Conservation (phyloP, 2,113 vertebrate species). For the Orycteropus afer region DNA sequence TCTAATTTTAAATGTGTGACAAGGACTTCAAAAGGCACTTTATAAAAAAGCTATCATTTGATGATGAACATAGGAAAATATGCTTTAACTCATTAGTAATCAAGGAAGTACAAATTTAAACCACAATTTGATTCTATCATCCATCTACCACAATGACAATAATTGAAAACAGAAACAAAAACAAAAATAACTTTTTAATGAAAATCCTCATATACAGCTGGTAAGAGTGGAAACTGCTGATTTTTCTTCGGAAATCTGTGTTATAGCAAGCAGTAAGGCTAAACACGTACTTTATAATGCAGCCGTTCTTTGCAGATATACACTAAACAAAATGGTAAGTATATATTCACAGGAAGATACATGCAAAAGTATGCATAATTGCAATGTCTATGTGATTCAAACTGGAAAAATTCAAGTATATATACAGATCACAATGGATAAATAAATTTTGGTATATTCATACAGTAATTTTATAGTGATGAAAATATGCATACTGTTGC, state of each 20-base stretch:
- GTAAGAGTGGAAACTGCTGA: not conserved
- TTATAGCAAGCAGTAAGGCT: not conserved
- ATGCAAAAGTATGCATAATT: not conserved
- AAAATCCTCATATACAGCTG: not conserved
- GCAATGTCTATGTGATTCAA: not conserved
- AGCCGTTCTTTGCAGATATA: not conserved
- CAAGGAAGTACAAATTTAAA: not conserved
- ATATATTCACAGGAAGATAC: not conserved
- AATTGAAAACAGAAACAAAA: not conserved
- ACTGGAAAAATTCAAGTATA: not conserved
- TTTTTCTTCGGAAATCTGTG: not conserved
- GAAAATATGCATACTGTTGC: not conserved
- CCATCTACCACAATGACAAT: not conserved
- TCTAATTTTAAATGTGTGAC: not conserved
- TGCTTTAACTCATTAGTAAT: too few species aligned
- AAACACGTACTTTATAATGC: not conserved
- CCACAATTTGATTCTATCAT: not conserved
- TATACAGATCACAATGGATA: not conserved
- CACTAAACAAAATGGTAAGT: fast-evolving
- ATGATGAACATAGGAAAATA: not conserved
- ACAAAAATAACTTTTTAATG: not conserved
- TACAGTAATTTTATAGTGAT: not conserved
- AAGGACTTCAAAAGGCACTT: not conserved
- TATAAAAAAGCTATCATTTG: not conserved
- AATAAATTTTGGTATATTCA: not conserved